Evolutionary conservation across 2,113 vertebrate species (phyloP), one percentile per base, ranked within the genome.

Genomic region (Phrynosoma platyrhinos): DNA sequence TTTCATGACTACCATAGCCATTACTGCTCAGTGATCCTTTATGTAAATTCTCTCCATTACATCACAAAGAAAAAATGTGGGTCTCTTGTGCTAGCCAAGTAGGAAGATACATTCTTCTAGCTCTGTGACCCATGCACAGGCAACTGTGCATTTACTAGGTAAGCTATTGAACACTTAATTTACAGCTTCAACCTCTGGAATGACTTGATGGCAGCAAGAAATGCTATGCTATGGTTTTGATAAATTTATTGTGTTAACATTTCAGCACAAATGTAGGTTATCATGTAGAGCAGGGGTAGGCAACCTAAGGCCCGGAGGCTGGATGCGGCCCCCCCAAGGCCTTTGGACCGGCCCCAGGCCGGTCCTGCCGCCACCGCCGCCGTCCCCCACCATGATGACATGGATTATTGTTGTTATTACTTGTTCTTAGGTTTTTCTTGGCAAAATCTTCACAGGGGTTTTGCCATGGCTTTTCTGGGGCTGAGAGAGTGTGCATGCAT

Each of bases 101-200:
- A 82, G 69, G 36, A 66, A 85, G 58, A 9, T 36, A 75, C 71
- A 66, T 88, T 83, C 62, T 78, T n/a, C n/a, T 23, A 27, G 16
- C 47, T 77, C n/a, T 32, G n/a, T 83, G 72, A 69, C 10, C 62
- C 14, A 42, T 27, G 47, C 47, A 47, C 47, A 78, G 74, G 58
- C n/a, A 42, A 78, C n/a, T 78, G 47, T 27, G 32, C 14, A 80
- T 78, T 88, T 88, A 55, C 62, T 78, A 68, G 30, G 87, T 88
- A 53, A 88, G 21, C 74, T 69, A 83, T 68, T 88, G 58, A 77
- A 36, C 64, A 55, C n/a, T n/a, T 14, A 36, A 55, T 69, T 83
- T 83, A 83, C 74, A 30, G 9, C 62, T 83, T 77, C 30, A 78
- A 42, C 3, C 30, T 76, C 71, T 77, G 72, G 80, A 69, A 77